These are phyloP conservation scores for Heliconius erato DNA, from an alignment of 2,888 invertebrate species.

Conservation along the genomic window DNA sequence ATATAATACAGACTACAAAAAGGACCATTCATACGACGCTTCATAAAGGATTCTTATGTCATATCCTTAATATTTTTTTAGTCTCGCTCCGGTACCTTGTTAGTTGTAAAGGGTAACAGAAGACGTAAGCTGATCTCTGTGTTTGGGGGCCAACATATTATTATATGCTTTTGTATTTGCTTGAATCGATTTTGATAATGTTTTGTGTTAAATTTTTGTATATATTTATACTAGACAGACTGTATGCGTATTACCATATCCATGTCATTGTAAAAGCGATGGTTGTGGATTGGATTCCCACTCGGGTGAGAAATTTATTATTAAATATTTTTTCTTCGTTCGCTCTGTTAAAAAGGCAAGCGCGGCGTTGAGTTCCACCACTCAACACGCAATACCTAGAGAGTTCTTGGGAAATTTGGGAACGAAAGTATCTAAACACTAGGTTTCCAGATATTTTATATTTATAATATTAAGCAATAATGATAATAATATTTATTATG, in stretches of 20 bases:
- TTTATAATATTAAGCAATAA: too few relatives aligned
- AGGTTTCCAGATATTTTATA: too few relatives aligned
- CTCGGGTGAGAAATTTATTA: too few relatives aligned
- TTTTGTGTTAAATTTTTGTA: neutral
- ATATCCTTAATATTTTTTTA: constrained; percentile 54
- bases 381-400: too few relatives aligned
- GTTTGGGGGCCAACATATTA: constrained; percentile 57
- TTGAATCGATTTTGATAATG: constrained; percentile 23
- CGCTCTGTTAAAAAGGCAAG: too few relatives aligned
- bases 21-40: constrained; percentile 50
- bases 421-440: too few relatives aligned
- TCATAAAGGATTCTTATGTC: constrained; percentile 56
- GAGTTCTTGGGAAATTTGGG: too few relatives aligned
- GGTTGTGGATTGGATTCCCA: too few relatives aligned
- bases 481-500: neutral
- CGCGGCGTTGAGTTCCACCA: too few relatives aligned
- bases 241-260: too few relatives aligned
- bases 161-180: constrained; percentile 66
- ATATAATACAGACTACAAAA: constrained; percentile 43
- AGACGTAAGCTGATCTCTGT: constrained; percentile 23
- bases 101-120: constrained; percentile 43
- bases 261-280: too few relatives aligned
- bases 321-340: too few relatives aligned
- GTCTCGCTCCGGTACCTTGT: constrained; percentile 51
- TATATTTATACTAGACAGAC: neutral